phyloP scores from a whole-genome alignment of 2,888 invertebrate species.

The Osmoderma eremita region DNA sequence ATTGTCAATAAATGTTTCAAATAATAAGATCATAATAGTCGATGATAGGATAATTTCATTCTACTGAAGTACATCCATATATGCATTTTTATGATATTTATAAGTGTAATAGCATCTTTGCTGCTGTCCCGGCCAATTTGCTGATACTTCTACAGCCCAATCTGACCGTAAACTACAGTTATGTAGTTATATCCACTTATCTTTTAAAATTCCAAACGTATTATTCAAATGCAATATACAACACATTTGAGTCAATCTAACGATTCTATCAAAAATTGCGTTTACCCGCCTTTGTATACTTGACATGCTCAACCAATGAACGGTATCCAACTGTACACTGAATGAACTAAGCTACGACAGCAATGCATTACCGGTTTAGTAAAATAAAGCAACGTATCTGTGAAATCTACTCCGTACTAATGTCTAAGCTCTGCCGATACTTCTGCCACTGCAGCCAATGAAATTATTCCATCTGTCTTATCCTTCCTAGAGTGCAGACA shows the following conservation, averaged over 20 bases:
- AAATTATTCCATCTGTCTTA: slow-evolving; percentile 63
- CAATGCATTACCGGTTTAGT: neutral
- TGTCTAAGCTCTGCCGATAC: slow-evolving; percentile 21
- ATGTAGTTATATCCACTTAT: no score
- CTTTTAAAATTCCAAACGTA: no score
- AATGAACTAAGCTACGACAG: slow-evolving; percentile 1
- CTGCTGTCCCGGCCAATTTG: no score
- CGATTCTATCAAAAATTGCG: slow-evolving; percentile 25
- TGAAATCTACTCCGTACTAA: neutral
- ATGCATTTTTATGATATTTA: no score
- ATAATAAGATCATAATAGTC: no score
- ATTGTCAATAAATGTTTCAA: no score
- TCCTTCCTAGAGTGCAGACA: slow-evolving; percentile 42
- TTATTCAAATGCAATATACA: no score
- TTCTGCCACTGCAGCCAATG: slow-evolving; percentile 56
- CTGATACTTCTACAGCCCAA: no score
- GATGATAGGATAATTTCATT: no score
- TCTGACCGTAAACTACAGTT: no score
- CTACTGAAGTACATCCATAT: no score
- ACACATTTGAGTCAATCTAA: neutral
- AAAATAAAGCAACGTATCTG: slow-evolving; percentile 1
- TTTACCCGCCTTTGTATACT: slow-evolving; percentile 32
- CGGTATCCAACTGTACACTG: slow-evolving; percentile 72
- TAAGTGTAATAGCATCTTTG: no score
- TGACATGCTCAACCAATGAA: slow-evolving; percentile 34